Base-by-base conservation (phyloP, 1,140 invertebrate species). In the Sinonovacula constricta region DNA sequence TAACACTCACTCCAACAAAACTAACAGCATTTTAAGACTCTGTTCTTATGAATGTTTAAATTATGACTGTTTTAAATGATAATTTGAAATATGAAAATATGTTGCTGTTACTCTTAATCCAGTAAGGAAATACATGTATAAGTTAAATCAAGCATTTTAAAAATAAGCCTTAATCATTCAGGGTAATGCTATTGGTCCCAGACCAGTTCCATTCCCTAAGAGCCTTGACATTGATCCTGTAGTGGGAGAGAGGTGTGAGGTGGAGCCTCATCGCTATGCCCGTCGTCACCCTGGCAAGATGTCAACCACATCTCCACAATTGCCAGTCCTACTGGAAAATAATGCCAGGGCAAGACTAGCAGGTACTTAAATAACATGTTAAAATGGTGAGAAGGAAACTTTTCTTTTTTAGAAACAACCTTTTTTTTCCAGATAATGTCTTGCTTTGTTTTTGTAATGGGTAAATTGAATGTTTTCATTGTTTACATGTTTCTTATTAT, bases 271-370 rank as follows among this genome's bases (percentile, higher is more conserved):
- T 18, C 1, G 57, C 15, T 72, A 72, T 62, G 36, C 69, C 4
- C 60, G 62, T 33, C 5, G 10, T 12, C 69, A 72, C 34, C 12
- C 24, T 28, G 69, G 69, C 26, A 72, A 57, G 57, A 31, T 24
- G 24, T 28, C 30, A 5, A 22, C 39, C 5, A 72, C 60, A 31
- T 33, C 28, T 18, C 56, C 69, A 15, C 22, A 2, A 2, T 18
- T 72, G 34, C 69, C 69, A n/a, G 57, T 60, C 36, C 34, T 24
- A 10, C 18, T 72, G 36, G 56, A 34, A 26, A 72, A 62, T 36
- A 72, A 72, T 62, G 57, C 57, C 18, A 51, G 69, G 24, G 12
- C 4, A 28, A 39, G 60, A n/a, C 57, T 72, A 24, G 54, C 24
- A 62, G 57, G 69, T 72, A 72, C n/a, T n/a, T n/a, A n/a, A n/a